Evolutionary conservation across 2,113 vertebrate species (phyloP).

Genomic region (Aegotheles bennettii): DNA sequence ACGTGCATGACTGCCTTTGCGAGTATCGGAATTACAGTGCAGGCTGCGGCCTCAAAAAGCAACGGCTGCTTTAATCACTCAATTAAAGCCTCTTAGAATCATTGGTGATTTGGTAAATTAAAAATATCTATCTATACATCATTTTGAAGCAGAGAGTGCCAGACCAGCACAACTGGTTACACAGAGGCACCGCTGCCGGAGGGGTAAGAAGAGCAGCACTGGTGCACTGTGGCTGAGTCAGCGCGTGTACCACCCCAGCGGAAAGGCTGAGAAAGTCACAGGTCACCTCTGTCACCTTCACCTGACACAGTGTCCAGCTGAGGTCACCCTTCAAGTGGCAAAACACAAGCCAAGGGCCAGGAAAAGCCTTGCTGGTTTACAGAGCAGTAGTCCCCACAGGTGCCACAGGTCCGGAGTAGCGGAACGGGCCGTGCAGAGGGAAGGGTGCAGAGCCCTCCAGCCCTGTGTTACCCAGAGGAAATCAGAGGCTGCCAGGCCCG

Average conservation of each 20-base stretch:
- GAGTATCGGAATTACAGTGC: neutral
- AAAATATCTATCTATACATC: neutral
- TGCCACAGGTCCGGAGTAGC: neutral
- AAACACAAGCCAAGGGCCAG: neutral
- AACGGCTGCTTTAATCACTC: constrained; percentile 30
- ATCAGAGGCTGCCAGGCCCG: neutral
- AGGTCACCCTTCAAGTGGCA: neutral
- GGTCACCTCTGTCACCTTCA: neutral
- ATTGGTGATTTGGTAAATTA: neutral
- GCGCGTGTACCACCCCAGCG: neutral
- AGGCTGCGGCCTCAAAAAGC: constrained; percentile 23
- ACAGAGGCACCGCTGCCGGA: neutral
- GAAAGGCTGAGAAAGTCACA: neutral
- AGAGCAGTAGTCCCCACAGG: neutral
- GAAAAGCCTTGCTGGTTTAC: neutral
- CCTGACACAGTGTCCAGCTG: neutral
- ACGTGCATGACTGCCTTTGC: neutral
- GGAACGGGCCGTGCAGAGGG: accelerated
- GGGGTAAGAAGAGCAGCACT: neutral
- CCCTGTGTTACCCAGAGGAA: neutral
- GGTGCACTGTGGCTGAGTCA: neutral
- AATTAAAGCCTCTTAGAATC: constrained; percentile 25
- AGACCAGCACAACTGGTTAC: neutral
- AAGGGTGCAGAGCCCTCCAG: neutral
- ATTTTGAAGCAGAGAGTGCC: neutral